Evolutionary conservation across 2,113 vertebrate genomes (phyloP), one percentile per base, ranked within the genome.

Genomic region (Cyprinodon tularosa): DNA sequence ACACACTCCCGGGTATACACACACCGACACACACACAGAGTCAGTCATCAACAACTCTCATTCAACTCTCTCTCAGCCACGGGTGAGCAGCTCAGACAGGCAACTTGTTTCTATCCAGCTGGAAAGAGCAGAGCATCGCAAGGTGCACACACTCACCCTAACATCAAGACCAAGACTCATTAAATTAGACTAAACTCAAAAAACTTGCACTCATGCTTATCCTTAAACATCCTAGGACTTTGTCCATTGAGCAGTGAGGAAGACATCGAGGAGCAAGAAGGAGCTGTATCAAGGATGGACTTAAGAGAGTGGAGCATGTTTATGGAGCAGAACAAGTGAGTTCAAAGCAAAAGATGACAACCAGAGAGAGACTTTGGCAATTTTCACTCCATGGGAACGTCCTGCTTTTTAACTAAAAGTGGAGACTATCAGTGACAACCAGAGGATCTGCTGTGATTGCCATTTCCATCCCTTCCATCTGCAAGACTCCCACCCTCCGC

Each of bases 61-160:
- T 87, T 92, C 91, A 90, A 81, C 86, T 93, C 84, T 84, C 81
- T 92, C 86, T 87, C 88, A 89, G 90, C 86, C 86, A 90, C 90
- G 82, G 91, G 92, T 92, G 91, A 91, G 89, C 82, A 89, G 85
- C 91, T 88, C 84, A 91, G 88, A 88, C 92, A 87, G 83, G 83
- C 86, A 92, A 90, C 88, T 87, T 89, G 83, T 86, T 86, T 82
- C 84, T 78, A 78, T 90, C 83, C 90, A 89, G 88, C 87, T 86
- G 86, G 85, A 88, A 80, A 86, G 86, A 86, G 83, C 79, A 75
- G 81, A 88, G 88, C 84, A 90, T 83, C 75, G 80, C 88, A 89
- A 92, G 91, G 91, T 92, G 90, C 84, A 86, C 73, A 65, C 76
- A 73, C 61, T 72, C 78, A 78, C 59, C 83, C 79, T 76, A 11